phyloP scores from a whole-genome alignment of 2,888 invertebrate genomes.

The Mellilla xanthometata region DNA sequence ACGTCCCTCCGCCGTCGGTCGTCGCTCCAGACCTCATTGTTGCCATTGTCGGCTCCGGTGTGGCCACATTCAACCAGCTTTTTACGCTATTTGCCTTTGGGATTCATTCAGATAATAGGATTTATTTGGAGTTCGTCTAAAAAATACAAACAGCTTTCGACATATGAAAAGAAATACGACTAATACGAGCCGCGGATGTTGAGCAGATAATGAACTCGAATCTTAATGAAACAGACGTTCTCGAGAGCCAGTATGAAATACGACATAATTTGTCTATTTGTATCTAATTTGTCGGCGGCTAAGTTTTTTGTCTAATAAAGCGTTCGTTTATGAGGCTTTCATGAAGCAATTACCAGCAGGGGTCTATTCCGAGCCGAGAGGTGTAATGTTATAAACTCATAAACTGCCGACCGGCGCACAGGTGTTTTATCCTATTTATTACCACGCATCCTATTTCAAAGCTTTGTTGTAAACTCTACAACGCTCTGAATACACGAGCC shows the following conservation, averaged over 20 bases:
- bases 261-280: slow-evolving; percentile 41
- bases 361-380: slow-evolving; percentile 62
- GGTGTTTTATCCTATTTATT: slow-evolving; percentile 53
- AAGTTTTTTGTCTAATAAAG: slow-evolving; percentile 58
- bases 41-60: slow-evolving; percentile 44
- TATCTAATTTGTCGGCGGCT: slow-evolving; percentile 50
- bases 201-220: slow-evolving; percentile 15
- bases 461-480: slow-evolving; percentile 13
- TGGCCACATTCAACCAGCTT: slow-evolving; percentile 50
- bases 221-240: slow-evolving; percentile 14
- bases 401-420: slow-evolving; percentile 64
- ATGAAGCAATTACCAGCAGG: slow-evolving; percentile 72
- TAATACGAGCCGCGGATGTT: slow-evolving; percentile 6
- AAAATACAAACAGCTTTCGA: slow-evolving; percentile 16
- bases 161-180: slow-evolving; percentile 7
- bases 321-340: slow-evolving; percentile 58
- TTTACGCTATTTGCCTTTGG: slow-evolving; percentile 55
- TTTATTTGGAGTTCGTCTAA: slow-evolving; percentile 42
- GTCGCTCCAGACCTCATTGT: slow-evolving; percentile 42
- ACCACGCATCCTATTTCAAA: slow-evolving; percentile 14
- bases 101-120: slow-evolving; percentile 55
- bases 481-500: slow-evolving; percentile 15
- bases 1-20: slow-evolving; percentile 47
- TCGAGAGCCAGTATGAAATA: slow-evolving; percentile 20
- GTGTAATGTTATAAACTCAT: slow-evolving; percentile 77